Base-by-base conservation (phyloP, 2,113 vertebrate genomes). In the Silurus glanis region DNA sequence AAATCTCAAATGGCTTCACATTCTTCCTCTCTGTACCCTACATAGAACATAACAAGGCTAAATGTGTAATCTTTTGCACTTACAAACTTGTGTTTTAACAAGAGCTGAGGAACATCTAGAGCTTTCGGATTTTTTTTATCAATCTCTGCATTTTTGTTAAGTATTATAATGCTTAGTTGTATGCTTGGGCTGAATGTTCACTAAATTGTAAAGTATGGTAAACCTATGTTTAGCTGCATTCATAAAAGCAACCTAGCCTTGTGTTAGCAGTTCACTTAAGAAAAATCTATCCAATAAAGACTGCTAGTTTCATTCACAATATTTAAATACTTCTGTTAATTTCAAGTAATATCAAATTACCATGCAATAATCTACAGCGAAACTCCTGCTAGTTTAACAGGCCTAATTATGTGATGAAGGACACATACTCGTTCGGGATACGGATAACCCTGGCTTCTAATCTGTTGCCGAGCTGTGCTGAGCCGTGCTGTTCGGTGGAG, bases 391-490 rank as follows among this genome's bases (percentile, higher is more conserved):
- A 74, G 13, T 51, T 49, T 51, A 71, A 6, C 67, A 71, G 28
- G 67, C 67, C 45, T 45, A 23, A 23, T 74, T 12, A 74, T 49
- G 71, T 9, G 45, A 47, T 74, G 25, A 37, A 37, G 66, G n/a
- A 75, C 49, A 75, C 49, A 86, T 72, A 88, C 85, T 49, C 21
- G 71, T 49, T 74, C 49, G 71, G 19, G 45, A 49, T 74, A 49
- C 9, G 17, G 71, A 74, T 47, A 49, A 74, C 71, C 71, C 71
- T 74, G 71, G 71, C 45, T 49, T 74, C 71, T 74, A 74, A 75
- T 75, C 72, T 58, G 76, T 80, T 21, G 76, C 55, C 14, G 55
- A 45, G 55, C 55, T 80, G 25, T 59, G 25, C 53, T 58, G 25
- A 80, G 25, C 76, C 25, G 4, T 58, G n/a, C 76, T 80, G 55